These are phyloP conservation scores for Hymenochirus boettgeri DNA, from an alignment of 2,113 vertebrate genomes.

Conservation along the genomic window DNA sequence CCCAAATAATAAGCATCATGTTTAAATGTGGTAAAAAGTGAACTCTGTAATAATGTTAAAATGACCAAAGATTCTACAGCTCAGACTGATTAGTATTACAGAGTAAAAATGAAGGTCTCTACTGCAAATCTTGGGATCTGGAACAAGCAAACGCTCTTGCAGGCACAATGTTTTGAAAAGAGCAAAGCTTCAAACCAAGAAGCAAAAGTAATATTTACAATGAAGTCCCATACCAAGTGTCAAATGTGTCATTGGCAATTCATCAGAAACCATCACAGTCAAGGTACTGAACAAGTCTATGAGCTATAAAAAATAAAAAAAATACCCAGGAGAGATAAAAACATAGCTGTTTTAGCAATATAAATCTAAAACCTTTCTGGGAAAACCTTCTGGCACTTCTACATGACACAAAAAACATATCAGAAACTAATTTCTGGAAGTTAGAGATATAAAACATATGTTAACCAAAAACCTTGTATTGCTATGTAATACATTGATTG, in stretches of 20 bases:
- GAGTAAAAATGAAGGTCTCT: constrained; percentile 12
- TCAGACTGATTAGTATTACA: constrained; percentile 7
- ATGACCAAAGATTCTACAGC: constrained; percentile 2
- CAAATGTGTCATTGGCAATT: constrained; percentile 39
- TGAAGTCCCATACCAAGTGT: constrained; percentile 38
- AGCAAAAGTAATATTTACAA: constrained; percentile 41
- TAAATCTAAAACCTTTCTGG: constrained; percentile 20
- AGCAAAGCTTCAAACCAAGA: constrained; percentile 29
- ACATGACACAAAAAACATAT: not conserved
- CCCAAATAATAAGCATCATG: no score
- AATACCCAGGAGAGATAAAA: constrained; percentile 29
- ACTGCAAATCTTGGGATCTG: constrained; percentile 23
- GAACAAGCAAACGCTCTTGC: constrained; percentile 25
- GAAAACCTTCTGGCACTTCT: constrained; percentile 9
- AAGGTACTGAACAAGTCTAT: constrained; percentile 21
- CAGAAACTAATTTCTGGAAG: not conserved
- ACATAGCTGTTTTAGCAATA: constrained; percentile 26
- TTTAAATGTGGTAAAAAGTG: no score
- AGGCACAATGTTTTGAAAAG: constrained; percentile 28
- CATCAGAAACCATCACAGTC: constrained; percentile 39
- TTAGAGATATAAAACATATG: not conserved
- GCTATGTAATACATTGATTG: no score
- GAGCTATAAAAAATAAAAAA: constrained; percentile 38
- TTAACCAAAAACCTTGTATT: no score
- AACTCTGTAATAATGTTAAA: not conserved